These are phyloP conservation scores for Reticulitermes lucifugus DNA, from an alignment of 2,888 invertebrate species.

Conservation along the genomic window DNA sequence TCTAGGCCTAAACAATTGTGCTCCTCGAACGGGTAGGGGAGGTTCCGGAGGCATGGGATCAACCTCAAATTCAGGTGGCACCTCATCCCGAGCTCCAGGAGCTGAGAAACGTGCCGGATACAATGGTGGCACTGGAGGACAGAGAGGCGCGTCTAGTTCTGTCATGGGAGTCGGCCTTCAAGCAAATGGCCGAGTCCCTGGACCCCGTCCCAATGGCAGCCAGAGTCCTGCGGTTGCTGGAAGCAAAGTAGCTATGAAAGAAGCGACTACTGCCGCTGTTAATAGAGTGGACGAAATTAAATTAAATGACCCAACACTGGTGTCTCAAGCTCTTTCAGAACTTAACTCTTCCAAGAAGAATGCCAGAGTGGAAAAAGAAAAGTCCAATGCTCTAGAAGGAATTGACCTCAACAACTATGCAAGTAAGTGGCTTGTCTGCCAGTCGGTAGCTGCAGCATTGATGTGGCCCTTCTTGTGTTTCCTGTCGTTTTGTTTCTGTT, in stretches of 20 bases:
- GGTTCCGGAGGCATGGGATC: conserved; percentile 36
- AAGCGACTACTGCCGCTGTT: conserved; percentile 58
- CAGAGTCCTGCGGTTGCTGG: conserved; percentile 49
- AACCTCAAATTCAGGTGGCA: conserved; percentile 29
- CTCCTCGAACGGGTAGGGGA: conserved; percentile 44
- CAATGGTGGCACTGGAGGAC: conserved; percentile 42
- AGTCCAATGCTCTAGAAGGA: conserved; percentile 66
- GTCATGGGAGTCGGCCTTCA: conserved; percentile 38
- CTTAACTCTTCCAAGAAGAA: conserved; percentile 60
- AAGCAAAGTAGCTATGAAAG: conserved; percentile 59
- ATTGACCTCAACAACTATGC: conserved; percentile 69
- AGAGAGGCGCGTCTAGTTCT: conserved; percentile 31
- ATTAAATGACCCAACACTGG: conserved; percentile 66
- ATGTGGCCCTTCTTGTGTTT: not conserved
- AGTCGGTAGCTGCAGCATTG: not conserved
- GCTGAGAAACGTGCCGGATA: conserved; percentile 59
- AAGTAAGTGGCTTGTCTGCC: conserved; percentile 60
- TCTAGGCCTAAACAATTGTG: conserved; percentile 45
- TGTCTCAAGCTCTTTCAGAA: conserved; percentile 67
- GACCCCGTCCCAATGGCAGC: conserved; percentile 50
- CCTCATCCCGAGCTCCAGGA: conserved; percentile 59
- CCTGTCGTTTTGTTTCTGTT: not conserved
- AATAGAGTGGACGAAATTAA: conserved; percentile 69
- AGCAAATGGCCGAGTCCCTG: conserved; percentile 38
- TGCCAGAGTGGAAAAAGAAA: conserved; percentile 61